Conservation (phyloP, 2,797 vertebrate species). For the Sarcophilus harrisii region DNA sequence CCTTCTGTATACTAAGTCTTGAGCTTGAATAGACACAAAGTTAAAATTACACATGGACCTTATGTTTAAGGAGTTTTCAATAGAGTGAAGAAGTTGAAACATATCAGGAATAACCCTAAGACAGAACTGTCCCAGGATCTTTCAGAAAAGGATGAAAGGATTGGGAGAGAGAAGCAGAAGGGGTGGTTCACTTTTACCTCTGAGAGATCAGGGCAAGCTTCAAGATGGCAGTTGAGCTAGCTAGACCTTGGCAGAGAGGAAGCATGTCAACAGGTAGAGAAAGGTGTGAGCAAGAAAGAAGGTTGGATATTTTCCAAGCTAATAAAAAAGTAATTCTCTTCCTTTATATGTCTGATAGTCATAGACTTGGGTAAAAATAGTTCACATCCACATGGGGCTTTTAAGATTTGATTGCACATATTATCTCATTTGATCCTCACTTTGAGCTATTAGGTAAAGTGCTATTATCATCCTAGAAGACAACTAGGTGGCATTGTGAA, state of each 20-base stretch:
- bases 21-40: not conserved
- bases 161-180: not conserved
- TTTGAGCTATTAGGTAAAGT: not conserved
- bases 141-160: not conserved
- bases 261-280: not conserved
- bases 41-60: not conserved
- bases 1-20: not conserved
- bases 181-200: not conserved
- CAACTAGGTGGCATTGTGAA: not conserved
- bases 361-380: not conserved
- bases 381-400: not conserved
- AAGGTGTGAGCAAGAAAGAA: accelerated
- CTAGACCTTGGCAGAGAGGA: not conserved
- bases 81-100: not conserved
- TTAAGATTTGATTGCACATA: not conserved
- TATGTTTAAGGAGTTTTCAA: not conserved
- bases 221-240: not conserved
- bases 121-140: not conserved
- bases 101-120: not conserved
- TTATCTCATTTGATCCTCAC: not conserved
- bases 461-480: not conserved
- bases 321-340: not conserved
- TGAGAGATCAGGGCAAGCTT: not conserved
- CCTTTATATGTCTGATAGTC: not conserved
- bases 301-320: not conserved